Conservation (phyloP, 2,888 invertebrate species). For the Holacanthella duospinosa region DNA sequence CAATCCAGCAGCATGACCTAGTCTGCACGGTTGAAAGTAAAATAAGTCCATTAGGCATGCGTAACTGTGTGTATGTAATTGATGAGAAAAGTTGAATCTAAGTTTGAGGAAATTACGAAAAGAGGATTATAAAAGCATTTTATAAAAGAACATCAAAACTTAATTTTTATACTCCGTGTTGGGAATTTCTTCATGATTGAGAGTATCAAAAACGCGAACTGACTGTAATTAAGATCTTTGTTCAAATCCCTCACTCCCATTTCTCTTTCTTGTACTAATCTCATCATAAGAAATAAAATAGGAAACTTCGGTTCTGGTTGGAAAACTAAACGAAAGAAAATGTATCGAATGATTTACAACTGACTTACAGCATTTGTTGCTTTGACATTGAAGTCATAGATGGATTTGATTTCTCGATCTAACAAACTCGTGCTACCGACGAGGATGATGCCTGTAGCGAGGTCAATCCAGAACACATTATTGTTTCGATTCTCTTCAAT, state of each 20-base stretch:
- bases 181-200: not conserved
- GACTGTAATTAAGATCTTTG: no score
- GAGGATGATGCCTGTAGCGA: constrained; percentile 71
- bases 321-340: not conserved
- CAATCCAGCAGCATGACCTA: no score
- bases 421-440: constrained; percentile 52
- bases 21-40: not conserved
- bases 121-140: no score
- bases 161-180: not conserved
- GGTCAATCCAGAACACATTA: constrained; percentile 71
- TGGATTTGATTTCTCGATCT: constrained; percentile 63
- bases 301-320: not conserved
- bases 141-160: no score
- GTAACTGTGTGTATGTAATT: not conserved
- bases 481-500: constrained; percentile 62
- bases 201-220: no score
- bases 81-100: not conserved
- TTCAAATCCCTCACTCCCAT: no score
- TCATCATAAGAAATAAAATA: constrained; percentile 2
- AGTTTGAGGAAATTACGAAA: not conserved
- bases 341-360: not conserved
- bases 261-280: no score
- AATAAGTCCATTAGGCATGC: not conserved
- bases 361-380: constrained; percentile 73
- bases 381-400: constrained; percentile 70